Evolutionary conservation across 2,113 vertebrate species (phyloP).

Genomic region (Pyrgilauda ruficollis): DNA sequence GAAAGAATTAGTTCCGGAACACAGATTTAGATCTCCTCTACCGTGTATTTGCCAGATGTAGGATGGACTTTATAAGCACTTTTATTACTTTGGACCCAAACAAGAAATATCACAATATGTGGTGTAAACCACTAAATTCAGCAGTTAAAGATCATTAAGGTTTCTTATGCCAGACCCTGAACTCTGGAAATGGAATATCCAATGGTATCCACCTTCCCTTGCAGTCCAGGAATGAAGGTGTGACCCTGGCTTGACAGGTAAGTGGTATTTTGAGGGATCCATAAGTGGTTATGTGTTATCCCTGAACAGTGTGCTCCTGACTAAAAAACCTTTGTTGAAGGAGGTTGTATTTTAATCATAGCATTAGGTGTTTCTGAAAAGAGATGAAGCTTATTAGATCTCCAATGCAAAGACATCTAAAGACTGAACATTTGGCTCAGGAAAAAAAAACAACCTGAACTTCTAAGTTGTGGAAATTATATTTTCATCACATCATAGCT

Average conservation of each 20-base stretch:
- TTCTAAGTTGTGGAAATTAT: neutral
- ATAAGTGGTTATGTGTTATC: neutral
- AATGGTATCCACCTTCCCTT: neutral
- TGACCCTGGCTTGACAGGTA: neutral
- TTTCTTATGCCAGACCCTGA: neutral
- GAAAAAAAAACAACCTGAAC: neutral
- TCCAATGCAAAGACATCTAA: neutral
- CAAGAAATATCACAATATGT: neutral
- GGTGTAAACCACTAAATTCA: neutral
- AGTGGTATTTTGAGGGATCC: neutral
- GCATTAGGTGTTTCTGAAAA: neutral
- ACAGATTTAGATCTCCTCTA: neutral
- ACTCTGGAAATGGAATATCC: neutral
- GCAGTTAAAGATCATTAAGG: neutral
- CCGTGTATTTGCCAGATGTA: neutral
- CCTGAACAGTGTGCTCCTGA: neutral
- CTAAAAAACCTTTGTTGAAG: neutral
- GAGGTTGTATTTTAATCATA: neutral
- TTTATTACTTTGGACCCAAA: neutral
- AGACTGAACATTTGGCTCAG: neutral
- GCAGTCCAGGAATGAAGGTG: neutral
- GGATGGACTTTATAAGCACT: neutral
- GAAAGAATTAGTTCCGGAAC: constrained; percentile 4
- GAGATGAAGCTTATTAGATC: neutral
- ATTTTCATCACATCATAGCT: neutral